These are phyloP conservation scores for Zeus faber DNA, from an alignment of 2,113 vertebrate genomes.

Conservation along the genomic window DNA sequence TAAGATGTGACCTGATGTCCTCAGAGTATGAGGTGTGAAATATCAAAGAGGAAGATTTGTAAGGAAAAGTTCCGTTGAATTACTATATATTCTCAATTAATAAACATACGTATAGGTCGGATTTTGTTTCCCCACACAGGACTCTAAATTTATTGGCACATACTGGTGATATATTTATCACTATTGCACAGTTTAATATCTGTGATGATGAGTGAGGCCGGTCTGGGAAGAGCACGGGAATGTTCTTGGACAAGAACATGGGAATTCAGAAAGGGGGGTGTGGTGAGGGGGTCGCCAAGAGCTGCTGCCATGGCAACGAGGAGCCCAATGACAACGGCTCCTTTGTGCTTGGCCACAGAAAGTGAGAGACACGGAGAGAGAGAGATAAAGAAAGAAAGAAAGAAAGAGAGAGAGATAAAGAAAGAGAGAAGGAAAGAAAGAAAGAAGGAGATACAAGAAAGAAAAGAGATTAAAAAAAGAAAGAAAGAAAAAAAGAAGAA, in stretches of 20 bases:
- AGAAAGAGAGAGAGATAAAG: neutral
- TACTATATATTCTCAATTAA: no score
- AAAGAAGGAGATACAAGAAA: neutral
- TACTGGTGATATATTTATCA: no score
- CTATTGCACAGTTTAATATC: no score
- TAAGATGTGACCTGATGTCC: no score
- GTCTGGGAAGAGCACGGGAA: no score
- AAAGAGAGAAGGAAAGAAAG: neutral
- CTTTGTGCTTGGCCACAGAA: conserved; percentile 66
- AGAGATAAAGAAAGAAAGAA: neutral
- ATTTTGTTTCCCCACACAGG: no score
- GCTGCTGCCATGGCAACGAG: conserved; percentile 49
- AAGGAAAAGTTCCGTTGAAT: no score
- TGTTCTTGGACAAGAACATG: conserved; percentile 70
- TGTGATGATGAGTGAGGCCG: no score
- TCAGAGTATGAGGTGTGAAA: no score
- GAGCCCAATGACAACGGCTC: conserved; percentile 65
- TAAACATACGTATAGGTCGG: no score
- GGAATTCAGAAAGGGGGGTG: conserved; percentile 36
- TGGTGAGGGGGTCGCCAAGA: conserved; percentile 25
- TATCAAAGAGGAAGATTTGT: no score
- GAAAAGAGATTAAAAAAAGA: neutral
- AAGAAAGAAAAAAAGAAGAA: neutral
- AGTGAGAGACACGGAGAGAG: conserved; percentile 36
- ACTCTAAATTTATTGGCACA: no score